A percentile compares a stretch with the other conserved stretches of the same genome.
phyloP scores from a whole-genome alignment of 2,888 invertebrate genomes.

The Axea sp. region DNA sequence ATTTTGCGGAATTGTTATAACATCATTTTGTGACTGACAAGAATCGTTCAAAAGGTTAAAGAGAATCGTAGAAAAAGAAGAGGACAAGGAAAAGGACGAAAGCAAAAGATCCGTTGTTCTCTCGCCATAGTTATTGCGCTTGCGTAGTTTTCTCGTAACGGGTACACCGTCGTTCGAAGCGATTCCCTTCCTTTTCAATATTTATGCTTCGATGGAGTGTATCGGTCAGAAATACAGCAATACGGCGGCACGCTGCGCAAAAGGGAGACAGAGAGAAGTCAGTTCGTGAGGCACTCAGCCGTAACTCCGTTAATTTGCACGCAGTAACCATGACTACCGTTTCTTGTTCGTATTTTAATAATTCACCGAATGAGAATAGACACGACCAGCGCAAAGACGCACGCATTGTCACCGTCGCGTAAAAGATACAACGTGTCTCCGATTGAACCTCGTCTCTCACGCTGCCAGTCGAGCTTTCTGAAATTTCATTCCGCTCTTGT shows the following conservation, averaged over 20 bases:
- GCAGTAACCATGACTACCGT: conserved; percentile 65
- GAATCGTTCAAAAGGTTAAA: conserved; percentile 46
- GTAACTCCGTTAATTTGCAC: conserved; percentile 67
- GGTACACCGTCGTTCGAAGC: conserved; percentile 51
- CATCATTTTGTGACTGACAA: conserved; percentile 44
- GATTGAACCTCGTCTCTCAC: conserved; percentile 46
- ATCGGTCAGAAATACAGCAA: conserved; percentile 66
- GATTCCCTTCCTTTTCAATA: conserved; percentile 65
- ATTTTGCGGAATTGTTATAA: conserved; percentile 42
- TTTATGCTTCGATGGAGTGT: conserved; percentile 74
- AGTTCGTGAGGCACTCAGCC: conserved; percentile 53
- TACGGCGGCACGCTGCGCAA: conserved; percentile 19
- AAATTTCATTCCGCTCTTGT: conserved; percentile 52
- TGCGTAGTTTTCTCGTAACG: conserved; percentile 61
- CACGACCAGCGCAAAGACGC: conserved; percentile 31
- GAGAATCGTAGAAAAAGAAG: conserved; percentile 39
- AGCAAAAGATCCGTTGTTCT: conserved; percentile 60
- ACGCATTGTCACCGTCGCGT: conserved; percentile 51
- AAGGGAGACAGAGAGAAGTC: conserved; percentile 43
- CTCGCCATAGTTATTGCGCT: conserved; percentile 55
- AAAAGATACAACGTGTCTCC: conserved; percentile 40
- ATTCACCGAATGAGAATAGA: conserved; percentile 61
- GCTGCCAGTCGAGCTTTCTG: conserved; percentile 52
- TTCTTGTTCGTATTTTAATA: conserved; percentile 65
- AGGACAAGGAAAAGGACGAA: conserved; percentile 36